Percentiles rank a stretch among this genome's conserved stretches.
Conservation (phyloP, 2,797 vertebrate genomes). For the Artibeus jamaicensis region DNA sequence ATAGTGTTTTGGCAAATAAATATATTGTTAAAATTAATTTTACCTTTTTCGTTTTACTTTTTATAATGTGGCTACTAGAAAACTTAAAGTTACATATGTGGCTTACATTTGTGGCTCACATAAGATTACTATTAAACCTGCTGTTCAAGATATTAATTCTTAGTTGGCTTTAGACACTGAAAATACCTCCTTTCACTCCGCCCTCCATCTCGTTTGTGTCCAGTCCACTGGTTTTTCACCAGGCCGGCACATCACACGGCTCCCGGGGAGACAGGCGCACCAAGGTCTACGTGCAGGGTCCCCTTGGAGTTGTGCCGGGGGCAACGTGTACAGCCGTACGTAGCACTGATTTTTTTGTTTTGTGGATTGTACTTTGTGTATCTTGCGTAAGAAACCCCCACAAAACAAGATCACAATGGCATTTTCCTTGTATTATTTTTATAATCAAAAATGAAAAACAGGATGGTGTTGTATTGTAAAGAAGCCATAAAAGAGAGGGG, state of each 20-base stretch:
- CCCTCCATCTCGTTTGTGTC: background rate
- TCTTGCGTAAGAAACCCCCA: background rate
- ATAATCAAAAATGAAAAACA: conserved; percentile 42
- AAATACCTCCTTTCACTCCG: background rate
- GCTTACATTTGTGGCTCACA: background rate
- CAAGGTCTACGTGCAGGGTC: background rate
- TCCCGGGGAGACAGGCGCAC: background rate
- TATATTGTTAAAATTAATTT: conserved; percentile 34
- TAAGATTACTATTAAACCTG: background rate
- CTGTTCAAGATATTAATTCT: background rate
- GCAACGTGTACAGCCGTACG: background rate
- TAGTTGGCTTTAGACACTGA: background rate
- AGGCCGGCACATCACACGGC: background rate
- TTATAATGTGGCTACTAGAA: background rate
- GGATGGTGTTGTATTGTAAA: background rate
- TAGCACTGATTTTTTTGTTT: background rate
- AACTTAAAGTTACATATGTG: background rate
- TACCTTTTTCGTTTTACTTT: conserved; percentile 14
- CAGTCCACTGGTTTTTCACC: background rate
- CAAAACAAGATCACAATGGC: background rate
- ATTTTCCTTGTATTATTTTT: conserved; percentile 37
- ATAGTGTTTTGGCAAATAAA: background rate
- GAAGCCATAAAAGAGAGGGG: conserved; percentile 1
- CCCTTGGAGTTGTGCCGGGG: background rate
- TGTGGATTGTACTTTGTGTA: background rate